These are phyloP conservation scores for Drosophila histrio DNA, from an alignment of 2,888 invertebrate genomes.

Conservation along the genomic window DNA sequence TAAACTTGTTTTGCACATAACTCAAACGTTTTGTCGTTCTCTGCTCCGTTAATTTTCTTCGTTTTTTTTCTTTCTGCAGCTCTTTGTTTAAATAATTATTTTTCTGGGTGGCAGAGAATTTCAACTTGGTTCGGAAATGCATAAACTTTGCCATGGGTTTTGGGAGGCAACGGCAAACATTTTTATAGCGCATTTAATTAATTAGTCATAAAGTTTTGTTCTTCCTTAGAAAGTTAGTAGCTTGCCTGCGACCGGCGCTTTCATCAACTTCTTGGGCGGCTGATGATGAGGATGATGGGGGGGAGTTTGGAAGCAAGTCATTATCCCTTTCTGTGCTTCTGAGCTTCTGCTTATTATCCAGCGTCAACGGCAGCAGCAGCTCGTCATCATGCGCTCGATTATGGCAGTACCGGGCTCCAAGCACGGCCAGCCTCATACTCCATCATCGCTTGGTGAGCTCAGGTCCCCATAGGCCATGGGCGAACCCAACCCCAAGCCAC, in stretches of 20 bases:
- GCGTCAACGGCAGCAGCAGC: constrained; percentile 60
- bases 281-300: background rate
- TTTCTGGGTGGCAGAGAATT: constrained; percentile 26
- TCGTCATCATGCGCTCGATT: constrained; percentile 65
- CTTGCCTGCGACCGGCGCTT: constrained; percentile 30
- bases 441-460: background rate
- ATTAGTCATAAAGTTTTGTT: constrained; percentile 77
- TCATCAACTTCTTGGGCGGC: constrained; percentile 46
- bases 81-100: constrained; percentile 58
- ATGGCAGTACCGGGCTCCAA: constrained; percentile 39
- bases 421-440: background rate
- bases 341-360: constrained; percentile 64
- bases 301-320: constrained; percentile 45
- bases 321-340: constrained; percentile 64
- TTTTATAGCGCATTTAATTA: constrained; percentile 78
- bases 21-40: constrained; percentile 46
- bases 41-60: constrained; percentile 28
- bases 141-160: constrained; percentile 53
- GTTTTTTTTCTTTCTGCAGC: constrained; percentile 8
- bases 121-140: constrained; percentile 58
- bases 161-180: constrained; percentile 47
- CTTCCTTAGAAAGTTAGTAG: constrained; percentile 53
- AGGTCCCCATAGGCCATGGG: constrained; percentile 19
- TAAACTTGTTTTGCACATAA: constrained; percentile 55
- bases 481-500: constrained; percentile 17